Percentiles rank a stretch among this genome's conserved stretches.
Conservation (phyloP, 2,888 invertebrate genomes). For the Autographa gamma region DNA sequence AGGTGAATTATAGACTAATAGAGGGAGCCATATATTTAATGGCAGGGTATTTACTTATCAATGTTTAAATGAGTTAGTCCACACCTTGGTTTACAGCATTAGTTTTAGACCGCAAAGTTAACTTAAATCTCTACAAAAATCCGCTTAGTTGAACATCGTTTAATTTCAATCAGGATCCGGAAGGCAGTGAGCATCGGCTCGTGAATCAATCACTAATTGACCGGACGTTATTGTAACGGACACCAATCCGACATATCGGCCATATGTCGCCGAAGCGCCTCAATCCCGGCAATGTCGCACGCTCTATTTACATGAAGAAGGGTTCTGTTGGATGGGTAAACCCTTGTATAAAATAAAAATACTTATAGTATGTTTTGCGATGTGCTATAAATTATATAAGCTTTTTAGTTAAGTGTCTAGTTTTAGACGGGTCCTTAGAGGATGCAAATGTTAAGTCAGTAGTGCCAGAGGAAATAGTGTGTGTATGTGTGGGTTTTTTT, state of each 20-base stretch:
- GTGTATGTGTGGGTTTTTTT: too few species aligned
- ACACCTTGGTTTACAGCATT: too few species aligned
- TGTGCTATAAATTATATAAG: not conserved
- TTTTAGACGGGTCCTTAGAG: too few species aligned
- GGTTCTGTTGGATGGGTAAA: conserved; percentile 32
- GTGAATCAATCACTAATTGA: conserved; percentile 74
- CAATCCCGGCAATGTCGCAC: conserved; percentile 58
- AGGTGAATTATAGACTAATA: too few species aligned
- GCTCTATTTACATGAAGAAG: conserved; percentile 23
- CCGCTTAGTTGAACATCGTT: conserved; percentile 9
- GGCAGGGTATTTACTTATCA: too few species aligned
- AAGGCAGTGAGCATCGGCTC: conserved; percentile 58
- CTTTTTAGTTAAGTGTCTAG: too few species aligned
- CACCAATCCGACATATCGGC: conserved; percentile 68
- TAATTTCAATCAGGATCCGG: conserved; percentile 50
- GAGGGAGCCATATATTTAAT: too few species aligned
- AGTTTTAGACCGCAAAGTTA: not conserved
- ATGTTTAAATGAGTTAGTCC: too few species aligned
- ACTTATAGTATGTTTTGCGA: not conserved
- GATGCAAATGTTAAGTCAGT: too few species aligned
- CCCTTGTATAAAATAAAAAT: not conserved
- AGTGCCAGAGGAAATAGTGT: too few species aligned
- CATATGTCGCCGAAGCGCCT: conserved; percentile 73
- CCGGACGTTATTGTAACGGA: conserved; percentile 73
- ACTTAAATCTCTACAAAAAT: not conserved